Evolutionary conservation across 2,888 invertebrate species (phyloP).

Genomic region (Coenonympha glycerion): DNA sequence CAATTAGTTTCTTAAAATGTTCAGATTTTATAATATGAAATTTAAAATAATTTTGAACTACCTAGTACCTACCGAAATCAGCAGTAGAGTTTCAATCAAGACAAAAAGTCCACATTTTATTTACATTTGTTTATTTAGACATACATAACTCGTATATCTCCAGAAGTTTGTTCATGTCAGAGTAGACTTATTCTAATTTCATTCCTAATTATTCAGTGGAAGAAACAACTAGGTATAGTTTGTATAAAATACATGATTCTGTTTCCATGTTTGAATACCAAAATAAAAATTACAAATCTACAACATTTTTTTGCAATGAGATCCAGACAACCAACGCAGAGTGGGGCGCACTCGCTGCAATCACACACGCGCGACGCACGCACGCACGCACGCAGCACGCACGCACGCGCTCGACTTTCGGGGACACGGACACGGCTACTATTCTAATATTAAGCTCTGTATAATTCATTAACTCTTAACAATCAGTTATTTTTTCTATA

Average conservation of each 20-base stretch:
- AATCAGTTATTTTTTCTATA: too few relatives aligned
- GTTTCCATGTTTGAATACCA: conserved; percentile 56
- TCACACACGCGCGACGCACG: conserved; percentile 26
- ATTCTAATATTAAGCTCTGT: conserved; percentile 52
- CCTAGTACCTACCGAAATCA: background rate
- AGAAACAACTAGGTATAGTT: conserved; percentile 66
- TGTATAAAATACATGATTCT: conserved; percentile 74
- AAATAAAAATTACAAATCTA: conserved; percentile 63
- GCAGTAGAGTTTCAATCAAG: conserved; percentile 22
- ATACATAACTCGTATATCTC: conserved; percentile 68
- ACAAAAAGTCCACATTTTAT: conserved; percentile 70
- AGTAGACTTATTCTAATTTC: conserved; percentile 68
- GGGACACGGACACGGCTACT: conserved; percentile 34
- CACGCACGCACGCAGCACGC: conserved; percentile 28
- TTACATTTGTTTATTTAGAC: conserved; percentile 72
- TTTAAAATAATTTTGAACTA: background rate
- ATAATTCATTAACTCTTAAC: conserved; percentile 45
- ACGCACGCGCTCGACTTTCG: conserved; percentile 28
- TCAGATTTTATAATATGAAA: too few relatives aligned
- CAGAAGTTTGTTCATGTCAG: conserved; percentile 70
- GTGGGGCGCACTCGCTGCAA: conserved; percentile 43
- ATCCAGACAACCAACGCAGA: conserved; percentile 56
- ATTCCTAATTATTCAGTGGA: conserved; percentile 67
- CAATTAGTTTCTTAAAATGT: too few relatives aligned
- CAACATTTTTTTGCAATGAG: conserved; percentile 67